phyloP scores from a whole-genome alignment of 1,140 invertebrate species.

The Bombus confusus region DNA sequence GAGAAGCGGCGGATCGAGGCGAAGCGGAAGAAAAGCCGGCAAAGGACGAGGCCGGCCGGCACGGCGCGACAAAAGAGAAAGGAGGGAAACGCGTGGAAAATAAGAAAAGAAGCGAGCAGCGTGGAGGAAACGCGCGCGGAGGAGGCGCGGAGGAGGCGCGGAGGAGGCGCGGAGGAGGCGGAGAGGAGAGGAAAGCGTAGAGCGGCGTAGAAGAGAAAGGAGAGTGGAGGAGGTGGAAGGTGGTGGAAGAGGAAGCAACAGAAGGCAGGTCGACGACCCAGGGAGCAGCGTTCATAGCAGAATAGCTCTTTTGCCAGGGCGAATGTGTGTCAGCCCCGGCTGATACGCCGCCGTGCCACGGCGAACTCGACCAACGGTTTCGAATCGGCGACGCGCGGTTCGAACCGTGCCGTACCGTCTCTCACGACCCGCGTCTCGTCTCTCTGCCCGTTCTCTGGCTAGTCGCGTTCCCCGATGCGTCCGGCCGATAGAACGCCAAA shows the following conservation, averaged over 20 bases:
- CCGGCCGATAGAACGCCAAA: too few relatives aligned
- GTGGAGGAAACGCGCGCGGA: background rate
- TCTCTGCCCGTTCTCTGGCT: background rate
- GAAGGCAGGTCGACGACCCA: conserved; percentile 61
- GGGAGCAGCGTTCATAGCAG: conserved; percentile 52
- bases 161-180: too few relatives aligned
- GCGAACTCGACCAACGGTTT: background rate
- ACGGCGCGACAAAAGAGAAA: background rate
- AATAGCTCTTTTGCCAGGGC: conserved; percentile 67
- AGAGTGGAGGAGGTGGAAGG: background rate
- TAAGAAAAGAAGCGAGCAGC: background rate
- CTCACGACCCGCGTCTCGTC: too few relatives aligned
- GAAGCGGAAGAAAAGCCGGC: background rate
- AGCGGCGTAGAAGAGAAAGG: background rate
- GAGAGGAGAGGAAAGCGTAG: background rate
- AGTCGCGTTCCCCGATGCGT: too few relatives aligned
- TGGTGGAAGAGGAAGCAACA: conserved; percentile 9
- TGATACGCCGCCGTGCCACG: conserved; percentile 33
- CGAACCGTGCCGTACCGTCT: background rate
- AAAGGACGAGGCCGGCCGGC: background rate
- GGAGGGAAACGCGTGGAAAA: background rate
- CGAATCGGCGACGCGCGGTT: conserved; percentile 32
- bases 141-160: background rate
- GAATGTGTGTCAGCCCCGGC: conserved; percentile 67
- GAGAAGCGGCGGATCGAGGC: too few relatives aligned